Base-by-base conservation (phyloP, 2,797 vertebrate genomes). In the Coccyzus lansbergi region DNA sequence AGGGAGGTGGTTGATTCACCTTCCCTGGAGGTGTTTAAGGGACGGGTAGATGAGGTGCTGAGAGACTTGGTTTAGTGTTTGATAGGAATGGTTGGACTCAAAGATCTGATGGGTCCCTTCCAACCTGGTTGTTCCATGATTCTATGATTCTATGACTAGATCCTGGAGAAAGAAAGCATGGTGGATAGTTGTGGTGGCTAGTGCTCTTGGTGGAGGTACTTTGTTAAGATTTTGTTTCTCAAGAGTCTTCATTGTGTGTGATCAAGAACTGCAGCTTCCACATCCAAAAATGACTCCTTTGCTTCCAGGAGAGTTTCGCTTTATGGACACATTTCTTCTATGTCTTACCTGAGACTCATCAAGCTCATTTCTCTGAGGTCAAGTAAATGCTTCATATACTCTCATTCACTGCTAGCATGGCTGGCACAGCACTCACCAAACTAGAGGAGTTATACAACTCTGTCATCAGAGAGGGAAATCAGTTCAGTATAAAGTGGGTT, bases 201-300 rank as follows among this genome's bases (percentile, higher is more conserved):
- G 5, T 16, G 74, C 10, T 83, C n/a, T 14, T 69, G 40, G 26
- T 46, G 36, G 20, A 81, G 33, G 13, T 49, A 18, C 20, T 69
- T 44, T 59, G 65, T 31, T 44, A 44, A 77, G 25, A 9, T 60
- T 59, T 64, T 55, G 4, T 49, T 33, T 31, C 59, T 51, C 2
- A 2, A 10, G 19, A 20, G 15, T 59, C 20, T 15, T 72, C 0
- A 1, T 22, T n/a, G 44, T 51, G 8, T 11, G 16, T 0, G 4
- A 60, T 5, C 7, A 56, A 33, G 17, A 51, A 7, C 19, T 92
- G 72, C 65, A 59, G 16, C 40, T 63, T 76, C 55, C 19, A 55
- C 15, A 31, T 44, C 44, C 16, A 20, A 65, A 40, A 7, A 1
- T 0, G 0, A 42, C 36, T 67, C 24, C 5, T 58, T 62, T 22